These are phyloP conservation scores for Antheraea pernyi DNA, from an alignment of 1,140 invertebrate species.

Conservation along the genomic window DNA sequence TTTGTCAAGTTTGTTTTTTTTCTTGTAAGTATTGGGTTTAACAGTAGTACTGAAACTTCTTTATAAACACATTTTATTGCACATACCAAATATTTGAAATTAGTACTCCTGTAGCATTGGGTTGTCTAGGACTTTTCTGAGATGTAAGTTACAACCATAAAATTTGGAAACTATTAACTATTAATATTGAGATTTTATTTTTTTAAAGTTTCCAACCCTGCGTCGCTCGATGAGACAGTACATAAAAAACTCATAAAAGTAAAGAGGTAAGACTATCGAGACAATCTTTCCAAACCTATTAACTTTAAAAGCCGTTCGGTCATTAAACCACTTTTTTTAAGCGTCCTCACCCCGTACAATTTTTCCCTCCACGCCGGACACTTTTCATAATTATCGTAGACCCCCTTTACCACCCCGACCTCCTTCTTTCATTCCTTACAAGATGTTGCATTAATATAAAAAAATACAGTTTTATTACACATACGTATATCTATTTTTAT, in stretches of 20 bases:
- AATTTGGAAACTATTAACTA: no score
- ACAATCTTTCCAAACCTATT: conserved; percentile 60
- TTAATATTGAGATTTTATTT: no score
- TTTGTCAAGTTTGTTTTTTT: no score
- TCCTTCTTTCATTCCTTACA: conserved; percentile 19
- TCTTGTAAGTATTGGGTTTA: no score
- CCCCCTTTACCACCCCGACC: conserved; percentile 21
- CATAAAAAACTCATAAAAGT: conserved; percentile 5
- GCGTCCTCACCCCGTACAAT: conserved; percentile 35
- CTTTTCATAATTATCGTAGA: conserved; percentile 53
- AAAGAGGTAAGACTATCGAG: conserved; percentile 19
- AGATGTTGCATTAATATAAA: conserved; percentile 5
- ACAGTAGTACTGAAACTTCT: no score
- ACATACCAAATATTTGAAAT: no score
- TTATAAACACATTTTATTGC: no score
- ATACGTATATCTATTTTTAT: not conserved
- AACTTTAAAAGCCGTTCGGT: conserved; percentile 62
- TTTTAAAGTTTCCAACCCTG: conserved; percentile 1
- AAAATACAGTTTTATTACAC: not conserved
- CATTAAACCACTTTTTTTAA: conserved; percentile 64
- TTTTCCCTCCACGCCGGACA: conserved; percentile 42
- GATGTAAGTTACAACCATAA: no score
- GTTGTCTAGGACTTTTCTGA: no score
- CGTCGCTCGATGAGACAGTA: not conserved
- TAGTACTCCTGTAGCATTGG: no score